Evolutionary conservation across 2,797 vertebrate genomes (phyloP).

Genomic region (Euthynnus affinis): DNA sequence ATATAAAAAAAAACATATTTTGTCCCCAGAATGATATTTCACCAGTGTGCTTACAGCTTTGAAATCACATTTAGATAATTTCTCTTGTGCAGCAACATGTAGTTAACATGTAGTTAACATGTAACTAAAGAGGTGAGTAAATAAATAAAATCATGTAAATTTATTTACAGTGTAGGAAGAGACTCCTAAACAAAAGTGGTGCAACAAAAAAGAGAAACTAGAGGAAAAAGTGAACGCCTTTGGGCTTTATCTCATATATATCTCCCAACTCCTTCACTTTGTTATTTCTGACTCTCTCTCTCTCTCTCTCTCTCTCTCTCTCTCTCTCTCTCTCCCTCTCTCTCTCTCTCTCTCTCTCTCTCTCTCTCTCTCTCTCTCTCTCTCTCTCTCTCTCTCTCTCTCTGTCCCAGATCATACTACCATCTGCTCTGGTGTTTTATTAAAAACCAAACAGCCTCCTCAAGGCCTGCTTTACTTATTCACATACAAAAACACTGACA

Average conservation of each 20-base stretch:
- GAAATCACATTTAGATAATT: too few species aligned
- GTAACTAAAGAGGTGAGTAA: too few species aligned
- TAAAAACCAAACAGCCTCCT: constrained; percentile 53
- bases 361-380: too few species aligned
- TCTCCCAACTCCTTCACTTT: background rate
- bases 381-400: constrained; percentile 21
- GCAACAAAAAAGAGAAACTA: background rate
- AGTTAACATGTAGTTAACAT: too few species aligned
- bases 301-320: constrained; percentile 30
- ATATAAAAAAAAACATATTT: too few species aligned
- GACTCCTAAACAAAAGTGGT: background rate
- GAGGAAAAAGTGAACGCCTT: background rate
- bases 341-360: too few species aligned
- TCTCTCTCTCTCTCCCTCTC: constrained; percentile 38
- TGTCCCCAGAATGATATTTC: too few species aligned
- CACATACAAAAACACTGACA: constrained; percentile 8
- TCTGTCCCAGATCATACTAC: constrained; percentile 56
- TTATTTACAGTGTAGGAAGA: too few species aligned
- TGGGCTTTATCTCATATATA: background rate
- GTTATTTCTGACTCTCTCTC: constrained; percentile 32
- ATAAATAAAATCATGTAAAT: too few species aligned
- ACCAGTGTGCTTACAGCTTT: too few species aligned
- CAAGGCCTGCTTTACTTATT: constrained; percentile 50
- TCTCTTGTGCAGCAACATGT: too few species aligned
- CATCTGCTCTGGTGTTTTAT: constrained; percentile 69